Evolutionary conservation across 2,113 vertebrate species (phyloP).

Genomic region (Lasiurus cinereus): DNA sequence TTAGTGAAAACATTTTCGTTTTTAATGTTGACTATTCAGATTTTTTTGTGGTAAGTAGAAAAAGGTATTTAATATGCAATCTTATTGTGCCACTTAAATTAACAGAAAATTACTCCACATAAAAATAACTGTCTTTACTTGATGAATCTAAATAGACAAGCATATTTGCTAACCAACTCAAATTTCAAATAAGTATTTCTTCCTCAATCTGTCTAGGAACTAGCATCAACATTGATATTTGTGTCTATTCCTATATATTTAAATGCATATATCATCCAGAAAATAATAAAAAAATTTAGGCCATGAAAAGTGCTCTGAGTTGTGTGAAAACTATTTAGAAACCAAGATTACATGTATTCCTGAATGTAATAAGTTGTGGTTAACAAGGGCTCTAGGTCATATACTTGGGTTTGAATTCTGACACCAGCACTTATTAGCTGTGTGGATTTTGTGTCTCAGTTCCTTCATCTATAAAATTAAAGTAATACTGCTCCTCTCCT

Average conservation of each 20-base stretch:
- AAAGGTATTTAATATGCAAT: slow-evolving; percentile 36
- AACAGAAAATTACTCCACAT: slow-evolving; percentile 40
- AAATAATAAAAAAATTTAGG: background rate
- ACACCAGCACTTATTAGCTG: background rate
- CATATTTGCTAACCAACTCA: slow-evolving; percentile 20
- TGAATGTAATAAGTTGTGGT: background rate
- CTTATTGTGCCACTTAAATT: slow-evolving; percentile 12
- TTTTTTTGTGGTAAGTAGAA: slow-evolving; percentile 50
- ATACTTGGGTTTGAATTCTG: background rate
- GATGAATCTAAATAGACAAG: slow-evolving; percentile 21
- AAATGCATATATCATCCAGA: background rate
- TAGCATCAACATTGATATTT: background rate
- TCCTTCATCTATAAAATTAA: slow-evolving; percentile 18
- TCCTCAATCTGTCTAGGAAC: background rate
- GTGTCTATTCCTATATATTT: background rate
- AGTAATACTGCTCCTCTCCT: background rate
- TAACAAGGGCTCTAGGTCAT: background rate
- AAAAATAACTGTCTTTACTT: slow-evolving; percentile 13
- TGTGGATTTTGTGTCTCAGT: background rate
- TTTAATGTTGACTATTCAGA: slow-evolving; percentile 38
- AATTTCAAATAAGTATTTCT: slow-evolving; percentile 54
- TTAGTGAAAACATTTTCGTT: slow-evolving; percentile 16
- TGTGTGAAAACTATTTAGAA: slow-evolving; percentile 18
- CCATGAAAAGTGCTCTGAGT: background rate
- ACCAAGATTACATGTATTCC: slow-evolving; percentile 4